phyloP scores from a whole-genome alignment of 2,113 vertebrate genomes.

The Eulacestoma nigropectus region DNA sequence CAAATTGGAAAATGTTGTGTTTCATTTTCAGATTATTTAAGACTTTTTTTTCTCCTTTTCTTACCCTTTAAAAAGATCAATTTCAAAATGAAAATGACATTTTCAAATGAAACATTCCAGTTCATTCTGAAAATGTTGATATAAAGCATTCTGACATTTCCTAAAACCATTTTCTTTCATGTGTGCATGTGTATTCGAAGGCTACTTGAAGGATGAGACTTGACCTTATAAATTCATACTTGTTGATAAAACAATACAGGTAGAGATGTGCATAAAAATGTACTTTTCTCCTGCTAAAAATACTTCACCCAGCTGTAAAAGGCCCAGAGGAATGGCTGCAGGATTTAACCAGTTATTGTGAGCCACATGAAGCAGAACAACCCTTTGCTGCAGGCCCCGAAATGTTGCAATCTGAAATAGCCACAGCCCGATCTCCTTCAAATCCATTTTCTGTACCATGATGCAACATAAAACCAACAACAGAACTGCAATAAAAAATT shows the following conservation, averaged over 20 bases:
- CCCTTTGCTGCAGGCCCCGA: background rate
- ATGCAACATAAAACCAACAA: background rate
- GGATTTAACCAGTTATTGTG: background rate
- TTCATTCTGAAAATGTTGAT: slow-evolving; percentile 50
- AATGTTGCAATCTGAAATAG: background rate
- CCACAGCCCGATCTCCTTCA: background rate
- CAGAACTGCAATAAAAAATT: background rate
- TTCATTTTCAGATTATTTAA: slow-evolving; percentile 41
- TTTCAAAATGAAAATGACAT: slow-evolving; percentile 62
- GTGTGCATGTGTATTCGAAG: slow-evolving; percentile 20
- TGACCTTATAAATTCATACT: slow-evolving; percentile 61
- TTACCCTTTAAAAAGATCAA: slow-evolving; percentile 62
- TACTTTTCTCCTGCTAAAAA: slow-evolving; percentile 13
- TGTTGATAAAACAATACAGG: slow-evolving; percentile 53
- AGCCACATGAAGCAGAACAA: background rate
- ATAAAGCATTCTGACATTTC: slow-evolving; percentile 60
- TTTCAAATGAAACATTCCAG: slow-evolving; percentile 51
- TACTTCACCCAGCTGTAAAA: background rate
- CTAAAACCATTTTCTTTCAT: slow-evolving; percentile 56
- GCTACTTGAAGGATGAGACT: slow-evolving; percentile 58
- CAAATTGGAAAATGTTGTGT: background rate
- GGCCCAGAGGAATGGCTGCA: background rate
- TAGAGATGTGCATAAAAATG: slow-evolving; percentile 17
- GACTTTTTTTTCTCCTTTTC: background rate
- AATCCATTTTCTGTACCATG: background rate